These are phyloP conservation scores for Dicrostonyx torquatus DNA, from an alignment of 2,797 vertebrate genomes.

Conservation along the genomic window DNA sequence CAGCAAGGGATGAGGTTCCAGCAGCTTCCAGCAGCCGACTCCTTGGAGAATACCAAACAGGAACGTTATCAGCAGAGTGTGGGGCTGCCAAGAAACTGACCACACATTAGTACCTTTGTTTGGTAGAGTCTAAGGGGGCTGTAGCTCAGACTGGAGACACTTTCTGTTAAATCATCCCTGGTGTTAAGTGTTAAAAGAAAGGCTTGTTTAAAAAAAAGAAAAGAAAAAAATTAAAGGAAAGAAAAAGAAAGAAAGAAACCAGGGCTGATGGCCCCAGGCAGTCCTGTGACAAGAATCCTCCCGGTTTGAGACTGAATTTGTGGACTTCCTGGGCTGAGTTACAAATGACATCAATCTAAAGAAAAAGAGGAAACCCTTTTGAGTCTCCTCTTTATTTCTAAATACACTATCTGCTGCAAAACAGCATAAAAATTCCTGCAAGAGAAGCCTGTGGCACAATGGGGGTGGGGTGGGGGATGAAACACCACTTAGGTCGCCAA, in stretches of 20 bases:
- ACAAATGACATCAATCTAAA: conserved; percentile 61
- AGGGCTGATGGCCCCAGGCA: conserved; percentile 80
- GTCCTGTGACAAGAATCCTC: conserved; percentile 78
- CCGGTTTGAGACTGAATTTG: conserved; percentile 72
- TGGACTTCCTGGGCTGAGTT: conserved; percentile 58
- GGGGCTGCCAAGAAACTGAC: conserved; percentile 90
- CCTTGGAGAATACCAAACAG: conserved; percentile 90
- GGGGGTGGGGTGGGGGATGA: conserved; percentile 80
- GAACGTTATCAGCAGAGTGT: conserved; percentile 91
- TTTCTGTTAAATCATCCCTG: conserved; percentile 90
- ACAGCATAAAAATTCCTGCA: conserved; percentile 72
- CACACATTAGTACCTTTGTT: conserved; percentile 95
- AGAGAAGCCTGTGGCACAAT: conserved; percentile 73
- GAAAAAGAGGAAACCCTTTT: conserved; percentile 84
- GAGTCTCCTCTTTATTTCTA: conserved; percentile 86
- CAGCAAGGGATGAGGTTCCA: conserved; percentile 89
- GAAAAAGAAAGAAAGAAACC: conserved; percentile 75
- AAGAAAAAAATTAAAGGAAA: no score
- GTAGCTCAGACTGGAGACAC: conserved; percentile 87
- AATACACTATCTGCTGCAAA: conserved; percentile 62
- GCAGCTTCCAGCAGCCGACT: conserved; percentile 88
- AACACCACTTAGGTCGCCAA: conserved; percentile 83
- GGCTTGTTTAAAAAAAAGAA: conserved; percentile 84
- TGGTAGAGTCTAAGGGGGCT: conserved; percentile 89
- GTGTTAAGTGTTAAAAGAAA: conserved; percentile 90